These are phyloP conservation scores for Bostrychus sinensis DNA, from an alignment of 2,113 vertebrate species.

Conservation along the genomic window DNA sequence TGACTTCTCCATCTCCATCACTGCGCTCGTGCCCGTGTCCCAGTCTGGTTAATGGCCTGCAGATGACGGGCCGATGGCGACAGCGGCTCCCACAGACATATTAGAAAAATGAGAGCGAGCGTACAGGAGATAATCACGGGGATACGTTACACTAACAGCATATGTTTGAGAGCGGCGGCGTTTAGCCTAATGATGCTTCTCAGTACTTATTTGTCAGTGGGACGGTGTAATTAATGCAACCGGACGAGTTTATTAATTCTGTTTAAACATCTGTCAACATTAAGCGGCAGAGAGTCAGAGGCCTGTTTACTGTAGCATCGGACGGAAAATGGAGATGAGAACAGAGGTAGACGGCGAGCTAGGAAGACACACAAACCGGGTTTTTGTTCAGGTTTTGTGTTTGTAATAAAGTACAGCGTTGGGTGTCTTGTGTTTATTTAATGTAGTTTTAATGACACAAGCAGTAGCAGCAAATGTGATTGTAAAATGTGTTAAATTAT, in stretches of 20 bases:
- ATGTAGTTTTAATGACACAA: too few species aligned
- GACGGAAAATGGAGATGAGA: neutral
- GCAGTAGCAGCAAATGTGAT: too few species aligned
- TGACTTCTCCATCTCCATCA: too few species aligned
- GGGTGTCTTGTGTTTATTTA: too few species aligned
- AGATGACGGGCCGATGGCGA: constrained; percentile 12
- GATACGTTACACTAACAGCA: constrained; percentile 23
- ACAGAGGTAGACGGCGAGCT: too few species aligned
- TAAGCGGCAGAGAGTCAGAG: constrained; percentile 5
- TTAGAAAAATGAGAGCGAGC: constrained; percentile 21
- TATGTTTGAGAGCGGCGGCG: constrained; percentile 16
- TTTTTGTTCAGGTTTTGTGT: too few species aligned
- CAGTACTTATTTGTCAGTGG: constrained; percentile 27
- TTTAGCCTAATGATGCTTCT: constrained; percentile 40
- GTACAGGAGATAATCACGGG: constrained; percentile 13
- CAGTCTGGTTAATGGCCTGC: constrained; percentile 12
- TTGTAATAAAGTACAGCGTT: too few species aligned
- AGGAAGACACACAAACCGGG: too few species aligned
- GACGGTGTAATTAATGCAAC: constrained; percentile 10
- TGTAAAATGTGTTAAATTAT: too few species aligned
- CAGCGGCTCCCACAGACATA: constrained; percentile 1
- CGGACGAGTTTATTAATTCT: constrained; percentile 6
- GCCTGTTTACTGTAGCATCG: constrained; percentile 37
- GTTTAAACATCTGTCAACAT: constrained; percentile 23
- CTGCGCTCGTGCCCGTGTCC: neutral